Conservation (phyloP, 1,140 invertebrate genomes). For the Drosophila sechellia region DNA sequence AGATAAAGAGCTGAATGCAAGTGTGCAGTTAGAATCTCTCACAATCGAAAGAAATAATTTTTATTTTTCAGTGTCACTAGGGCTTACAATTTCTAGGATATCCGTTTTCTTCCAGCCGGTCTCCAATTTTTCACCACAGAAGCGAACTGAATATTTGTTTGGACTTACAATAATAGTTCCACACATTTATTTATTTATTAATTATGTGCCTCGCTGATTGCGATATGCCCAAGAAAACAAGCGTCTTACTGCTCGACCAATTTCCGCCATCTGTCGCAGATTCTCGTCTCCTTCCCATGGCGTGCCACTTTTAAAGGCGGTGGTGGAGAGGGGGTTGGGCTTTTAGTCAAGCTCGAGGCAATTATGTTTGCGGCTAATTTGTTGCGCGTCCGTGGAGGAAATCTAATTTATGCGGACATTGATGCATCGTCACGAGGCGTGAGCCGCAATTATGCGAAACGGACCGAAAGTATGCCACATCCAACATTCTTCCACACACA, state of each 20-base stretch:
- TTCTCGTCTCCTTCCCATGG: background rate
- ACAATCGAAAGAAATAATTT: too few relatives aligned
- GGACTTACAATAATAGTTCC: too few relatives aligned
- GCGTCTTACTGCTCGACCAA: constrained; percentile 10
- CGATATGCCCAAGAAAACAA: constrained; percentile 1
- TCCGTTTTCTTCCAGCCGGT: too few relatives aligned
- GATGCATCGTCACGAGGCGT: constrained; percentile 37
- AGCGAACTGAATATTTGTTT: too few relatives aligned
- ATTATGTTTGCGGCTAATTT: constrained; percentile 58
- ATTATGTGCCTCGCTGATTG: background rate
- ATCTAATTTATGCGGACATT: constrained; percentile 53
- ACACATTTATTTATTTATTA: background rate
- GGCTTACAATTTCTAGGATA: too few relatives aligned
- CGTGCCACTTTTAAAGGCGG: background rate
- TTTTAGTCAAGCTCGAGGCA: constrained; percentile 31
- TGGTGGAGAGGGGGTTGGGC: background rate
- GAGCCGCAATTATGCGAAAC: constrained; percentile 10
- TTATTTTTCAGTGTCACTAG: too few relatives aligned
- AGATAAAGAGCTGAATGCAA: too few relatives aligned
- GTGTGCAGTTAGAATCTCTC: too few relatives aligned
- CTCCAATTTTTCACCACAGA: too few relatives aligned
- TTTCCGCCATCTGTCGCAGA: constrained; percentile 3
- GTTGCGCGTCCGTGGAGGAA: constrained; percentile 11
- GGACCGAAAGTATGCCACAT: constrained; percentile 43
- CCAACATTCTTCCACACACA: too few relatives aligned